Conservation (phyloP, 2,888 invertebrate species). For the Caenorhabditis sp. region DNA sequence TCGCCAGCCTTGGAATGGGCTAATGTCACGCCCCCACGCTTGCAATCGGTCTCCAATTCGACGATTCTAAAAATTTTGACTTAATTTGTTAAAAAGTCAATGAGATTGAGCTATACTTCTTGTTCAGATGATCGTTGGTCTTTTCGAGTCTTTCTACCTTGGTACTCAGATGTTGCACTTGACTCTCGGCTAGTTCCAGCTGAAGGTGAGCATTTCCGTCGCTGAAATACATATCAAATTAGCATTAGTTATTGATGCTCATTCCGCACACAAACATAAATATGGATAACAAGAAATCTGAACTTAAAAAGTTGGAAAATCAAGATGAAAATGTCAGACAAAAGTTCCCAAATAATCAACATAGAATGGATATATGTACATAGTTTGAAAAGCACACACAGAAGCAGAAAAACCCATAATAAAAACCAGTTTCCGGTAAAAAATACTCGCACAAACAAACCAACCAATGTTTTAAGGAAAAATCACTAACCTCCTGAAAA, state of each 20-base stretch:
- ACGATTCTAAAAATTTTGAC: constrained; percentile 69
- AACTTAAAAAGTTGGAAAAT: constrained; percentile 11
- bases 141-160: constrained; percentile 87
- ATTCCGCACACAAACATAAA: constrained; percentile 34
- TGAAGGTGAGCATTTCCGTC: constrained; percentile 83
- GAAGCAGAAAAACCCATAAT: constrained; percentile 20
- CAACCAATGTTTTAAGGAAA: constrained; percentile 18
- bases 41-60: constrained; percentile 78
- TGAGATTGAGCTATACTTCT: too few species aligned
- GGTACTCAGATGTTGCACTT: constrained; percentile 90
- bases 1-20: constrained; percentile 87
- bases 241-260: background rate
- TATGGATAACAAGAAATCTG: background rate
- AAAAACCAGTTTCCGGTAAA: background rate
- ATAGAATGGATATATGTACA: too few species aligned
- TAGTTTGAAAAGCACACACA: constrained; percentile 33
- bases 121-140: constrained; percentile 77
- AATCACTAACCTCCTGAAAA: constrained; percentile 59
- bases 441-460: constrained; percentile 30
- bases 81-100: constrained; percentile 4
- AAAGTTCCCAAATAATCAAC: background rate
- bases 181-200: constrained; percentile 86
- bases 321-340: too few species aligned
- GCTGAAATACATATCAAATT: constrained; percentile 69
- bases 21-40: constrained; percentile 87